Evolutionary conservation across 2,888 invertebrate species (phyloP).

Genomic region (Idaea straminata): DNA sequence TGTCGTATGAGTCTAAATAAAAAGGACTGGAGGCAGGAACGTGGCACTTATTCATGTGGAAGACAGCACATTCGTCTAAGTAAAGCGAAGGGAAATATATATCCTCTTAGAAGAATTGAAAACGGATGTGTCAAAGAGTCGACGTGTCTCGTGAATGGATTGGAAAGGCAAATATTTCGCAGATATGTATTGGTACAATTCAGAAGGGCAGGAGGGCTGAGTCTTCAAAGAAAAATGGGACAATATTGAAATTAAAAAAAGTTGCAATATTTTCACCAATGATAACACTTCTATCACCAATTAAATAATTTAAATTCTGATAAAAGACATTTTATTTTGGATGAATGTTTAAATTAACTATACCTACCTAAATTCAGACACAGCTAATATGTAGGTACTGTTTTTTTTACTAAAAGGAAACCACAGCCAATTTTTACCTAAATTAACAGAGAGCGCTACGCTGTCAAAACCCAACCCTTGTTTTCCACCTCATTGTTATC

Average conservation of each 20-base stretch:
- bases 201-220: background rate
- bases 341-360: no score
- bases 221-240: background rate
- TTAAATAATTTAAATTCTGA: no score
- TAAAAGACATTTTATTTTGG: no score
- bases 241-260: background rate
- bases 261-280: background rate
- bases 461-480: constrained; percentile 13
- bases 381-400: background rate
- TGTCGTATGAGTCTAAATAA: constrained; percentile 14
- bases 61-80: constrained; percentile 27
- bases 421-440: background rate
- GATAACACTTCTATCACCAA: background rate
- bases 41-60: constrained; percentile 24
- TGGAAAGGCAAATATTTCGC: constrained; percentile 20
- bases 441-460: constrained; percentile 1
- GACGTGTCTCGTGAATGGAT: constrained; percentile 27
- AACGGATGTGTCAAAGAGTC: constrained; percentile 33
- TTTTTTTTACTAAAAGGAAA: background rate
- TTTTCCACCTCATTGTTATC: constrained; percentile 12
- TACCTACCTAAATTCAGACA: background rate
- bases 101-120: constrained; percentile 42
- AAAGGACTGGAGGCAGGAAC: constrained; percentile 18
- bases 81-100: constrained; percentile 31
- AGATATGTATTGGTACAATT: constrained; percentile 5